Conservation (phyloP, 35 echinoderm and acorn worm species). For the Heliocidaris erythrogramma region DNA sequence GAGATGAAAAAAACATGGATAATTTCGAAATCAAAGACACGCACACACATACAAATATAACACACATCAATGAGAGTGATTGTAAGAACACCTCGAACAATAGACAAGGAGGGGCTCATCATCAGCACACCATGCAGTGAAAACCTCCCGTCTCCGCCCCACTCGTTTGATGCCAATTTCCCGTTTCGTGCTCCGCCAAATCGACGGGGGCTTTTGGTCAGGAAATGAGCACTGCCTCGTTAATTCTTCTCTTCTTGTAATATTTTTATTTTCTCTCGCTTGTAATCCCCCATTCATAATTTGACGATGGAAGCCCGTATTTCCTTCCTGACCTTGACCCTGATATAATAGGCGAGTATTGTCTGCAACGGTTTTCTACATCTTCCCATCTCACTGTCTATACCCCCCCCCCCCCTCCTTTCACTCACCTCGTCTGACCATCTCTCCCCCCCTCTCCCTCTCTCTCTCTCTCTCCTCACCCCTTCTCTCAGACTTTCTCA, state of each 20-base stretch:
- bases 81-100: not conserved
- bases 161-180: slow-evolving; percentile 45
- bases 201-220: slow-evolving; percentile 44
- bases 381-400: not conserved
- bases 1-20: not conserved
- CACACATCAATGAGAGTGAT: not conserved
- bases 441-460: not conserved
- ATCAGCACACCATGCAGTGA: not conserved
- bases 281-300: slow-evolving; percentile 22
- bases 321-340: slow-evolving; percentile 49
- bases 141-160: slow-evolving; percentile 6
- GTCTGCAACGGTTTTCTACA: not conserved
- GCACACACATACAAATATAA: not conserved
- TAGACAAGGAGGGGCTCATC: not conserved
- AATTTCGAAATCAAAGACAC: not conserved
- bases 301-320: slow-evolving; percentile 32
- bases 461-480: not conserved
- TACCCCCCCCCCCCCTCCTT: not conserved
- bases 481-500: not conserved
- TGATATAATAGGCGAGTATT: not conserved
- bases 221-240: slow-evolving; percentile 23
- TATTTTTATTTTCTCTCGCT: not conserved
- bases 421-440: not conserved
- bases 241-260: slow-evolving; percentile 10
- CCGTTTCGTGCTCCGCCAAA: slow-evolving; percentile 28